A percentile compares a stretch with the other conserved stretches of the same genome.
Evolutionary conservation across 2,888 invertebrate genomes (phyloP).

Genomic region (Cephus spinipes): DNA sequence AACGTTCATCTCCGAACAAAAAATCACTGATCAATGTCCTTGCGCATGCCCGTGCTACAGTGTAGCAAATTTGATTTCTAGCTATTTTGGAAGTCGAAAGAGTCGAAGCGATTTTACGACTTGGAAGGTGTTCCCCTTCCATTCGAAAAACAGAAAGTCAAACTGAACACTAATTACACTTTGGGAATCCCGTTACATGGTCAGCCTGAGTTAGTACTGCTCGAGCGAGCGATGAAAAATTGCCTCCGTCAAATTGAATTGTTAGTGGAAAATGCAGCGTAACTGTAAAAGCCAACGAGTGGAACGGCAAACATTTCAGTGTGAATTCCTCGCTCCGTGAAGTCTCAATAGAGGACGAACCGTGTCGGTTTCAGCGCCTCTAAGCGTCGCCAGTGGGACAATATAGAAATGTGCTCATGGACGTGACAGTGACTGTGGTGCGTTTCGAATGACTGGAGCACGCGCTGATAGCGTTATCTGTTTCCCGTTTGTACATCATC

Average conservation of each 20-base stretch:
- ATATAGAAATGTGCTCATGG: neutral
- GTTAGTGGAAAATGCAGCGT: neutral
- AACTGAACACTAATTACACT: neutral
- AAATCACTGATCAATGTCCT: neutral
- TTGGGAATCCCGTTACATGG: constrained; percentile 8
- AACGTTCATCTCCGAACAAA: neutral
- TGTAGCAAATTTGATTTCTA: neutral
- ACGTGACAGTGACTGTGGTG: neutral
- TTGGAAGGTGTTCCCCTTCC: neutral
- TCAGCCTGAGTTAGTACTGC: neutral
- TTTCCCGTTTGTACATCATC: neutral
- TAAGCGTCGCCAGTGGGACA: neutral
- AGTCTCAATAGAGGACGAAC: neutral
- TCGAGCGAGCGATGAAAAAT: neutral
- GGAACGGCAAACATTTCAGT: neutral
- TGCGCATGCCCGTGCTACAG: neutral
- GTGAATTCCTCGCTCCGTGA: neutral
- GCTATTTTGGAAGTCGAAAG: neutral
- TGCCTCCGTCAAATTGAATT: neutral
- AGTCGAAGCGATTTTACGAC: neutral
- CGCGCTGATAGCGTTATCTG: neutral
- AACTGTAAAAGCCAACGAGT: neutral
- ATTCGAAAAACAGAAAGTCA: neutral
- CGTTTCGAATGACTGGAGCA: neutral
- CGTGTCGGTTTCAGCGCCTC: neutral